Base-by-base conservation (phyloP, 1,140 invertebrate species). In the Harlomillsia oculata region DNA sequence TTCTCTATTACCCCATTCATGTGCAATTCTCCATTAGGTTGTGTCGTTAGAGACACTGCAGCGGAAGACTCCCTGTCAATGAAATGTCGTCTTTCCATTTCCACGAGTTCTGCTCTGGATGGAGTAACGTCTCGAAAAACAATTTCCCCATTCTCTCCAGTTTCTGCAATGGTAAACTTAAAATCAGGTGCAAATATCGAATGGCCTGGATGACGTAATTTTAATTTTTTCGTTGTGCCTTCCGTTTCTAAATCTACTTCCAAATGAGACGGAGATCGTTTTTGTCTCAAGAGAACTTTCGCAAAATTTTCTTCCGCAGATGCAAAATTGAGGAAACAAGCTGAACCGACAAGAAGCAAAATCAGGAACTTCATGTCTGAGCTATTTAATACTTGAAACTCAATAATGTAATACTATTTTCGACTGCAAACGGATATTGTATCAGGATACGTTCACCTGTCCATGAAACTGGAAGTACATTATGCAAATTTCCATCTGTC, bases 81-180 rank as follows among this genome's bases (percentile, higher is more conserved):
- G 25, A 36, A 60, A 25, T 53, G 34, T 4, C 41, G 39, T 13
- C 44, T 20, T n/a, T 50, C 45, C 14, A 55, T 40, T 30, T 48
- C 23, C 13, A 26, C n/a, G 4, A 60, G 21, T 32, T 50, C 30
- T 1, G 49, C 13, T 2, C 5, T 0, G 0, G 58, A 51, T 21
- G 58, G 52, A n/a, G 58, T 60, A 0, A 20, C 36, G 18, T 60
- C 58, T 43, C 23, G 14, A 13, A 53, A 48, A 13, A 6, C 3
- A 5, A 50, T 5, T 14, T 60, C n/a, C 6, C 34, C 50, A 5
- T 44, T 39, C 4, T 28, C n/a, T 4, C 49, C 44, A 8, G 14
- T 29, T 23, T 52, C 23, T 18, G 11, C 21, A 8, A 50, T 9
- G 13, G 20, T 8, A 20, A 32, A 48, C 39, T 51, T 39, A 37